Evolutionary conservation across 2,888 invertebrate genomes (phyloP), one percentile per base, ranked within the genome.

Genomic region (Dorcus hopei): DNA sequence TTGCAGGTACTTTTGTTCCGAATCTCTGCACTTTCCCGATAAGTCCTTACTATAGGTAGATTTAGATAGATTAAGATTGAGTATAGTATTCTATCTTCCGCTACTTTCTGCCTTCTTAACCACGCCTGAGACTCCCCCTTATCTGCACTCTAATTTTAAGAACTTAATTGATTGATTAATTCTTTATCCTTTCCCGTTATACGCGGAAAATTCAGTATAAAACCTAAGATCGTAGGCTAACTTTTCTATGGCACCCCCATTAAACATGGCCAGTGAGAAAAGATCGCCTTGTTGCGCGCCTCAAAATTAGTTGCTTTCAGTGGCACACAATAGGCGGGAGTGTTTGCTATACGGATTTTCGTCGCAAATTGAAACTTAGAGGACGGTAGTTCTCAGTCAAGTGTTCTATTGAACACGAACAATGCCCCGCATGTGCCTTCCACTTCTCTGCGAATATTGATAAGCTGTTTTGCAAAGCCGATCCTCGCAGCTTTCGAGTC

Each of bases 61-160:
- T 75, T 76, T 74, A 74, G 74, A 74, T 72, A 72, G 74, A 74
- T 75, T 73, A 74, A 74, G 74, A 72, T 72, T 69, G 70, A 73
- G 71, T 64, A 68, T 61, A 62, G 65, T 63, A 64, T 65, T 68
- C 64, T 58, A 48, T 62, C 54, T 63, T 58, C 65, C 59, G 54
- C 62, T 33, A 33, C 26, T 33, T 33, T 33, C 26, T 33, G 26
- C 59, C 62, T 58, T 45, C 48, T 42, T 23, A 39, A 54, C 55
- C 49, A 52, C 56, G 57, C 55, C 54, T 52, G 54, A 59, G 49
- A 42, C 52, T 61, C 55, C 38, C 59, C 61, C 61, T 61, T 61
- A 58, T 61, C 61, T 52, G 55, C 42, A 48, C 55, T 52, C 52
- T 59, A 59, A 59, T 59, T 59, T 59, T 59, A 59, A 56, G 56